Evolutionary conservation across 2,113 vertebrate species (phyloP), one percentile per base, ranked within the genome.

Genomic region (Semicossyphus pulcher): DNA sequence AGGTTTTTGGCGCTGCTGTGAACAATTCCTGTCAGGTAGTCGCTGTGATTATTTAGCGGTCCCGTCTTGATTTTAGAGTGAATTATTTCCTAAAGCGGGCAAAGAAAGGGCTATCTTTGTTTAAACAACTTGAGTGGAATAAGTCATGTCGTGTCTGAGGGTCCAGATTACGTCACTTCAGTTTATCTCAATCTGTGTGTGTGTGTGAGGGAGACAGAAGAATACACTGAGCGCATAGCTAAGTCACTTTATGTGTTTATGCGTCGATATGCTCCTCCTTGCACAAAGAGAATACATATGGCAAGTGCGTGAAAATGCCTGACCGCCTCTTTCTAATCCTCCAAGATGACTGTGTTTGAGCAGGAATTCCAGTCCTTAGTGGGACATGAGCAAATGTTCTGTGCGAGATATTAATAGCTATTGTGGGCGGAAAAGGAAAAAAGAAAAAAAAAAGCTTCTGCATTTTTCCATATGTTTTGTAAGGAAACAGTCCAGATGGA

Each of bases 381-480:
- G 83, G 84, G 91, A 84, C 89, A 91, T 88, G 83, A 83, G 83
- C 78, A 82, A 89, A 91, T 70, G 87, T 79, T 89, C 78, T 68
- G 66, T 75, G 72, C 16, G 31, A 70, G 84, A 86, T 91, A 92
- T 92, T 91, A 91, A 92, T 91, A 92, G 86, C 85, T 75, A 61
- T 85, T 87, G 85, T 89, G 86, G 88, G 88, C 9, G 79, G 86
- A 85, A 90, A 88, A 69, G 26, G 49, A 23, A 54, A 44, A 44
- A 44, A 44, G 8, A 20, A 41, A 87, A 65, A 79, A 76, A 86
- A 85, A 80, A 65, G 31, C 77, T 60, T 82, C 63, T 83, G 61
- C 75, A 79, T 86, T 89, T 91, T 89, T 89, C 89, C 86, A 83
- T 91, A 91, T 90, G 89, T 90, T 91, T 88, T 86, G 72, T 82